A percentile compares a stretch with the other conserved stretches of the same genome.
Conservation (phyloP, 2,113 vertebrate species). For the Gallinago undulata region DNA sequence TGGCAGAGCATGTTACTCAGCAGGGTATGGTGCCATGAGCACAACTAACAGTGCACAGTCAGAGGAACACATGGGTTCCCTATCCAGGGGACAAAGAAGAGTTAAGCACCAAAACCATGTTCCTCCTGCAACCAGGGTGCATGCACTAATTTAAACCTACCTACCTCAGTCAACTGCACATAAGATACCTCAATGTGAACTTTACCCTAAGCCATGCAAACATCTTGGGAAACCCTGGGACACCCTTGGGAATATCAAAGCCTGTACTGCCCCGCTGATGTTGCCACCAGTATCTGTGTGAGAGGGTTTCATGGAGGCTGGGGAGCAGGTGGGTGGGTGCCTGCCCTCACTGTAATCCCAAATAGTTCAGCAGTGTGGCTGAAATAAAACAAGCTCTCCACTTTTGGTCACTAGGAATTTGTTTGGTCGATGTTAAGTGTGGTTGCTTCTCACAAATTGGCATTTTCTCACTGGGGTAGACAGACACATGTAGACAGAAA, state of each 20-base stretch:
- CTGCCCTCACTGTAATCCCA: neutral
- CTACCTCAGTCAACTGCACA: neutral
- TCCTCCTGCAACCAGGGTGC: neutral
- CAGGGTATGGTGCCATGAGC: neutral
- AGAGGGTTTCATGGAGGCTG: neutral
- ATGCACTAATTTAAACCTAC: neutral
- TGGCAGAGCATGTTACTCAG: neutral
- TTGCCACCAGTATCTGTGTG: neutral
- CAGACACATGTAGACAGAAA: neutral
- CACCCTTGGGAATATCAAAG: neutral
- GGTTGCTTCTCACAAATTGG: neutral
- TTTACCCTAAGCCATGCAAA: neutral
- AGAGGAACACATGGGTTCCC: neutral
- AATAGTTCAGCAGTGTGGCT: neutral
- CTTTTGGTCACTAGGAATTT: neutral
- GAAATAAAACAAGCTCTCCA: neutral
- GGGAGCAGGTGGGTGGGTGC: no score
- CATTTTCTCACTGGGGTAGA: neutral
- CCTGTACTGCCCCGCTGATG: neutral
- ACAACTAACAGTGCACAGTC: neutral
- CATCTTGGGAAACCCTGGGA: neutral
- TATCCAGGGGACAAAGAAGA: neutral
- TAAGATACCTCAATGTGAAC: neutral
- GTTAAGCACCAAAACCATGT: neutral
- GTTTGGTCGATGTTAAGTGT: neutral